Percentiles rank a stretch among this genome's conserved stretches.
Conservation (phyloP, 64 coral and sea anemone species). For the Montipora foliosa region DNA sequence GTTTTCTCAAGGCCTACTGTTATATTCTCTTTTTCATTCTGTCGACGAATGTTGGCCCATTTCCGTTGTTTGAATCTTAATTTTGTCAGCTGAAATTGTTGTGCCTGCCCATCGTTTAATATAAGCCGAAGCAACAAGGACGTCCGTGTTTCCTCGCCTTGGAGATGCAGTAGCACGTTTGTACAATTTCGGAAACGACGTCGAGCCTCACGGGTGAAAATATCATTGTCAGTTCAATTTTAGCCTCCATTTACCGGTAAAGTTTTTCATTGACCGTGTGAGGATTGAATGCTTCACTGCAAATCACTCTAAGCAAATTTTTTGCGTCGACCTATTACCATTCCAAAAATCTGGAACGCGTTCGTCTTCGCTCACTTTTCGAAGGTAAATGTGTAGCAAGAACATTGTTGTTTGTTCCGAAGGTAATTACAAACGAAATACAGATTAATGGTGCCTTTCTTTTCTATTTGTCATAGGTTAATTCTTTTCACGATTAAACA, state of each 20-base stretch:
- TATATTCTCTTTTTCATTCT: not conserved
- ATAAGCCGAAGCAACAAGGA: too few relatives aligned
- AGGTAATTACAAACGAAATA: not conserved
- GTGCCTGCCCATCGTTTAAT: not conserved
- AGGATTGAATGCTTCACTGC: too few relatives aligned
- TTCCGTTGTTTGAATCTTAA: slow-evolving; percentile 29
- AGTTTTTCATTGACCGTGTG: too few relatives aligned
- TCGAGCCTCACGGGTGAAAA: slow-evolving; percentile 1
- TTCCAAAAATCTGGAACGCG: too few relatives aligned
- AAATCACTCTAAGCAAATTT: too few relatives aligned
- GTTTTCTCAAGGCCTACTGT: not conserved
- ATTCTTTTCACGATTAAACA: not conserved
- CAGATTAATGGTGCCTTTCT: not conserved
- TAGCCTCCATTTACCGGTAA: not conserved
- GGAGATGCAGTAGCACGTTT: not conserved
- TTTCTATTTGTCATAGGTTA: not conserved
- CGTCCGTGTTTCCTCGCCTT: too few relatives aligned
- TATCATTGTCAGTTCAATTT: not conserved
- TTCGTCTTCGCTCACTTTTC: not conserved
- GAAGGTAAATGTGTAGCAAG: not conserved
- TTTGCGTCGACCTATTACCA: too few relatives aligned
- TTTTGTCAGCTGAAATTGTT: not conserved
- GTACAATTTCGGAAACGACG: slow-evolving; percentile 41
- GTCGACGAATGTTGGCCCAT: slow-evolving; percentile 6
- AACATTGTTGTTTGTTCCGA: not conserved